These are phyloP conservation scores for Strix occidentalis DNA, from an alignment of 2,797 vertebrate genomes.

Conservation along the genomic window DNA sequence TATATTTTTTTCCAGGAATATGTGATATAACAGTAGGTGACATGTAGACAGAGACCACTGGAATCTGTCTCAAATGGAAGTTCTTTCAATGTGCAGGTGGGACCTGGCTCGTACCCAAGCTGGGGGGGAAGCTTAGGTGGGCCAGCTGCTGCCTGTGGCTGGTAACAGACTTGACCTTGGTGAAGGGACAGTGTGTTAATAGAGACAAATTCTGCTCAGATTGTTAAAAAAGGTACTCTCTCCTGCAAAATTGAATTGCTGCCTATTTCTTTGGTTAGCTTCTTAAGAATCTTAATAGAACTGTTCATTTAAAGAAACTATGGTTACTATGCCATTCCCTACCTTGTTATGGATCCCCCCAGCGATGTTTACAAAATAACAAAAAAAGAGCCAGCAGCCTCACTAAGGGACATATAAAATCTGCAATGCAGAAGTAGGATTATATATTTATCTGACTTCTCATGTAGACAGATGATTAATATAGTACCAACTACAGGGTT, in stretches of 20 bases:
- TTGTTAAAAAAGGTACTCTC: not conserved
- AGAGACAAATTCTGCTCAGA: not conserved
- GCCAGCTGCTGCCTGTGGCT: not conserved
- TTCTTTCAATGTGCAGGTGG: not conserved
- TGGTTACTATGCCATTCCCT: not conserved
- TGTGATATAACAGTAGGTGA: not conserved
- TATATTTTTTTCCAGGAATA: not conserved
- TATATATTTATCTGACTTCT: constrained; percentile 54
- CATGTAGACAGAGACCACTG: accelerated
- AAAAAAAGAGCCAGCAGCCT: not conserved
- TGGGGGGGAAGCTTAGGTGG: not conserved
- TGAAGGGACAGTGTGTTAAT: not conserved
- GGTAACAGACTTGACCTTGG: not conserved
- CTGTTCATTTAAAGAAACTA: not conserved
- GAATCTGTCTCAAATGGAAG: not conserved
- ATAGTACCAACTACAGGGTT: constrained; percentile 22
- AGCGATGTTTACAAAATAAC: not conserved
- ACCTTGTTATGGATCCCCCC: not conserved
- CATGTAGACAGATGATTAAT: constrained; percentile 55
- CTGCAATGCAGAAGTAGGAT: constrained; percentile 45
- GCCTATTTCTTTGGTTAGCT: not conserved
- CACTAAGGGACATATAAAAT: not conserved
- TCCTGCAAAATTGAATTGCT: not conserved
- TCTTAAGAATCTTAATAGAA: not conserved
- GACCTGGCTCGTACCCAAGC: accelerated